A percentile compares a stretch with the other conserved stretches of the same genome.
phyloP scores from a whole-genome alignment of 2,888 invertebrate species.

The Eremobia ochroleuca region DNA sequence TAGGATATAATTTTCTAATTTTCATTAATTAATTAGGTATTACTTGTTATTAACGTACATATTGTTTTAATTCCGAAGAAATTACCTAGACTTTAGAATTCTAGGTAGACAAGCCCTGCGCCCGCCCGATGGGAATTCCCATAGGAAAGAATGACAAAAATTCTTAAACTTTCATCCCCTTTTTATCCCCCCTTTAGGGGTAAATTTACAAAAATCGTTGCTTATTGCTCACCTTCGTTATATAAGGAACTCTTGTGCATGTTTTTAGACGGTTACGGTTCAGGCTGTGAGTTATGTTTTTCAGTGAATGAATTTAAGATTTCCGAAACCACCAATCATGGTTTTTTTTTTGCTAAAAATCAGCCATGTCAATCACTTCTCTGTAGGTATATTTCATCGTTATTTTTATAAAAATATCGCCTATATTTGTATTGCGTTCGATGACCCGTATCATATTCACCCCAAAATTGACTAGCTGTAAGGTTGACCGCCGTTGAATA shows the following conservation, averaged over 20 bases:
- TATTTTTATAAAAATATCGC: slow-evolving; percentile 28
- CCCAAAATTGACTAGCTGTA: slow-evolving; percentile 38
- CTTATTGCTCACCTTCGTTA: too few species aligned
- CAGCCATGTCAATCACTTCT: neutral
- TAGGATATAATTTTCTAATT: too few species aligned
- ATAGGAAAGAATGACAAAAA: too few species aligned
- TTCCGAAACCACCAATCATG: neutral
- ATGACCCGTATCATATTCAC: slow-evolving; percentile 46
- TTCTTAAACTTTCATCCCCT: too few species aligned
- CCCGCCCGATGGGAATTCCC: too few species aligned
- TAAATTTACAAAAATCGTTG: too few species aligned
- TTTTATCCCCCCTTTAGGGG: too few species aligned
- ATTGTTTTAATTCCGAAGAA: too few species aligned
- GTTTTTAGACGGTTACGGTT: neutral
- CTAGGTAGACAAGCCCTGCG: too few species aligned
- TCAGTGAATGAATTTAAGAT: neutral
- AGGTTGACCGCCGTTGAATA: slow-evolving; percentile 30
- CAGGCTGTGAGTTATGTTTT: too few species aligned
- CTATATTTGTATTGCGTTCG: slow-evolving; percentile 6
- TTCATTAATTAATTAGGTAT: too few species aligned
- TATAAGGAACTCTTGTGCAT: neutral
- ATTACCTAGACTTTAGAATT: neutral
- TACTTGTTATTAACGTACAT: too few species aligned
- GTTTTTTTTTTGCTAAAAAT: neutral
- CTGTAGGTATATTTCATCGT: neutral